Evolutionary conservation across 1,140 invertebrate genomes (phyloP), one percentile per base, ranked within the genome.

Genomic region (Octopus bimaculoides): DNA sequence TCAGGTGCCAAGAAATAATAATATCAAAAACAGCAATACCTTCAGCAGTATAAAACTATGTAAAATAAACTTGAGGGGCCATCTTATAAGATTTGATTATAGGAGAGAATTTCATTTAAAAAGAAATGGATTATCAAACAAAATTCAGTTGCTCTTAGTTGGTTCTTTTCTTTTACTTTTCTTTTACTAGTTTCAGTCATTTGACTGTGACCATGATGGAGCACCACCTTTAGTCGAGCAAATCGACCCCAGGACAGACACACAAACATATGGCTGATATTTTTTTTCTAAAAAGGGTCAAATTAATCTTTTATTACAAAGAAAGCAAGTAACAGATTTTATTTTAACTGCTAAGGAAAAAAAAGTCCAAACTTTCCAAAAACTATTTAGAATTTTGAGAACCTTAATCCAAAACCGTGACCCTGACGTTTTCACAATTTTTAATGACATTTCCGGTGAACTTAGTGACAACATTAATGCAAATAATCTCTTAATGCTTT

Each of bases 301-400:
- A 66, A n/a, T 66, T 66, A 66, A 66, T n/a, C 61, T n/a, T 66
- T 66, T n/a, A 14, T n/a, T 66, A n/a, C 61, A 66, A 66, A n/a
- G 61, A n/a, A 12, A 66, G 61, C 61, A 12, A 66, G 61, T 66
- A 3, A 41, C 26, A 41, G 26, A 41, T 41, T 41, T 41, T 41
- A 41, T 41, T 66, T 66, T 66, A 14, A n/a, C 61, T 66, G 61
- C 61, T n/a, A 66, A 66, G 12, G 61, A 66, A 14, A 66, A 66
- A 41, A 41, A 66, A 66, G n/a, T 66, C 61, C 61, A 66, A 66
- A n/a, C 61, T n/a, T 66, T 66, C 61, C 12, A 66, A 66, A 66
- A n/a, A 66, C 26, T 14, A 66, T 14, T 66, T 66, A 66, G 61
- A 66, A 66, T 3, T 66, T 66, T 66, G 61, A n/a, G n/a, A 66